Percentiles rank a stretch among this genome's conserved stretches.
These are phyloP conservation scores for Sitta carolinensis DNA, from an alignment of 2,797 vertebrate species.

Conservation along the genomic window DNA sequence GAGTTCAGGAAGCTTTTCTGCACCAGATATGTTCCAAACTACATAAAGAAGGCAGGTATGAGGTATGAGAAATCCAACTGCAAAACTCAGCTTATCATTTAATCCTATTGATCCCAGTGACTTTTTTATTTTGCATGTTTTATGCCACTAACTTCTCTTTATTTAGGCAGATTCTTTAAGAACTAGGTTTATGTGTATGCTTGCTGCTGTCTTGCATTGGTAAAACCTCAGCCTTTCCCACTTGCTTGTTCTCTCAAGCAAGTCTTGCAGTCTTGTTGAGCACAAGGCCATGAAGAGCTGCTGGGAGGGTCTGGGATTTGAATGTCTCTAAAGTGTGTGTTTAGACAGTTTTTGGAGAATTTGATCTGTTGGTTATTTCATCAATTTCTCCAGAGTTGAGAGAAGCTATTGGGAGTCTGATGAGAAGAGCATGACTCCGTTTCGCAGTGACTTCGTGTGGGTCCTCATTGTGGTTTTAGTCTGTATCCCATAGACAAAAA, in stretches of 20 bases:
- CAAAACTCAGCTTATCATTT: background rate
- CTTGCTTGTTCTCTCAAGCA: background rate
- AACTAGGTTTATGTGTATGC: background rate
- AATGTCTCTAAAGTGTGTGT: background rate
- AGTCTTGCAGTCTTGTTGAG: background rate
- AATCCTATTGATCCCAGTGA: background rate
- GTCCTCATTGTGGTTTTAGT: background rate
- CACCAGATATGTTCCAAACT: background rate
- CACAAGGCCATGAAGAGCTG: background rate
- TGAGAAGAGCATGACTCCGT: background rate
- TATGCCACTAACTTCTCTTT: background rate
- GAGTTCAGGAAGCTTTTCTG: background rate
- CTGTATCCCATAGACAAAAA: background rate
- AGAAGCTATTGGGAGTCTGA: background rate
- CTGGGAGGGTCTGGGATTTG: background rate
- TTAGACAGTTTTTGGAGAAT: background rate
- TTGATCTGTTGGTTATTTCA: accelerated
- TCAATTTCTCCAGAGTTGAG: background rate
- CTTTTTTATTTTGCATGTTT: background rate
- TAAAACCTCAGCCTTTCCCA: background rate
- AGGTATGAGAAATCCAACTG: background rate
- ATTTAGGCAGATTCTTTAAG: background rate
- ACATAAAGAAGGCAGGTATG: background rate
- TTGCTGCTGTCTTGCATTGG: background rate
- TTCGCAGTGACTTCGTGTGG: background rate